Evolutionary conservation across 2,797 vertebrate genomes (phyloP).

Genomic region (Lithobates sylvaticus): DNA sequence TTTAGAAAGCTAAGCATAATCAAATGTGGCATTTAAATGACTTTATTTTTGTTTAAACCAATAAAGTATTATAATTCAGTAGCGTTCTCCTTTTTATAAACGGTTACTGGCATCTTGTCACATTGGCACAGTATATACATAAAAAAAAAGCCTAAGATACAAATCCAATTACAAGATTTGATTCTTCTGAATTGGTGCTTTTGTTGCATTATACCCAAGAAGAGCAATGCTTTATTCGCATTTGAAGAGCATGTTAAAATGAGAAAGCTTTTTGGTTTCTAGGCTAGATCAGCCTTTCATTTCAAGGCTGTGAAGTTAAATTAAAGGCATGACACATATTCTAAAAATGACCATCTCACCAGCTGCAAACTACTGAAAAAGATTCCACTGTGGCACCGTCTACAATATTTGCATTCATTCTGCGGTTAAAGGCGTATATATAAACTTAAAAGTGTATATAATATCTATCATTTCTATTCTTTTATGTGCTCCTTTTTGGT

Average conservation of each 20-base stretch:
- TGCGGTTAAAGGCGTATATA: background rate
- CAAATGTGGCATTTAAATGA: conserved; percentile 24
- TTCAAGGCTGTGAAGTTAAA: background rate
- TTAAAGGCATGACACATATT: background rate
- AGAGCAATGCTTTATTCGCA: background rate
- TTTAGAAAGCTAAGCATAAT: background rate
- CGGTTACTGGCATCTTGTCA: conserved; percentile 12
- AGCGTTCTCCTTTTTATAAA: conserved; percentile 1
- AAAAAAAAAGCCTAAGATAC: background rate
- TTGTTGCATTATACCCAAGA: background rate
- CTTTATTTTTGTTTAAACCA: background rate
- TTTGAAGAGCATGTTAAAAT: background rate
- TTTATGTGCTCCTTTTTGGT: too few relatives aligned
- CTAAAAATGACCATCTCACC: background rate
- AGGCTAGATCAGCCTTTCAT: background rate
- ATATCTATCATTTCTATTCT: too few relatives aligned
- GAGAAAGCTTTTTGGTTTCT: background rate
- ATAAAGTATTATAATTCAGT: conserved; percentile 6
- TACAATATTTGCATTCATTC: background rate
- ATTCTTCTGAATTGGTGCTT: background rate
- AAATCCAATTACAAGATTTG: background rate
- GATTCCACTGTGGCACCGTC: background rate
- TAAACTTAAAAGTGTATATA: too few relatives aligned
- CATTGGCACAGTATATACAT: background rate
- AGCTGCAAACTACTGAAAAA: background rate